Percentiles rank a stretch among this genome's conserved stretches.
Evolutionary conservation across 2,113 vertebrate species (phyloP).

Genomic region (Leucoraja erinaceus): DNA sequence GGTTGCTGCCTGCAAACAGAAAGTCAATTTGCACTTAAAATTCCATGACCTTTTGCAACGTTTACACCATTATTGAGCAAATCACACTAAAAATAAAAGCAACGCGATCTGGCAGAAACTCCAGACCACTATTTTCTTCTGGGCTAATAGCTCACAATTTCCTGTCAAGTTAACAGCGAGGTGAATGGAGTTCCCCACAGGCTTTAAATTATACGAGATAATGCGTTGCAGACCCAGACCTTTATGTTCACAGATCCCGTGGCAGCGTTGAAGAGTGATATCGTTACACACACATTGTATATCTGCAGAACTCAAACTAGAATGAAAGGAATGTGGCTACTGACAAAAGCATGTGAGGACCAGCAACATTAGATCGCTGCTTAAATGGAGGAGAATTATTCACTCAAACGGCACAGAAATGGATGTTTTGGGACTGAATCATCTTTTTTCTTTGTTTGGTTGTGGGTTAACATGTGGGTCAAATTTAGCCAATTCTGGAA

Average conservation of each 20-base stretch:
- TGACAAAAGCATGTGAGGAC: background rate
- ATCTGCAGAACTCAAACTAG: background rate
- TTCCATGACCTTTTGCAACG: too few species aligned
- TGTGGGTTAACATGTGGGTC: background rate
- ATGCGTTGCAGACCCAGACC: background rate
- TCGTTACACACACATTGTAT: background rate
- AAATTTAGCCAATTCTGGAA: background rate
- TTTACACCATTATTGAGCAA: too few species aligned
- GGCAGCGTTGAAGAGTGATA: background rate
- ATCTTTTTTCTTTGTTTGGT: background rate
- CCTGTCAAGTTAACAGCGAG: background rate
- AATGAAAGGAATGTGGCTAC: background rate
- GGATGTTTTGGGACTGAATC: background rate
- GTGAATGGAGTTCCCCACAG: background rate
- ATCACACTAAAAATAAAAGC: too few species aligned
- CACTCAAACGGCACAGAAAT: background rate
- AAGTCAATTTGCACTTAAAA: too few species aligned
- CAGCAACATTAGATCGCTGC: background rate
- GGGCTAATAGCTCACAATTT: background rate
- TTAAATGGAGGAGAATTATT: background rate
- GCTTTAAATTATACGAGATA: background rate
- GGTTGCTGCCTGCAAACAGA: too few species aligned
- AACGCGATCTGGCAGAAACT: too few species aligned
- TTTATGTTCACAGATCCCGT: background rate
- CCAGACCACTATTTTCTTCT: background rate